Conservation (phyloP, 2,113 vertebrate genomes). For the Dipodomys merriami region DNA sequence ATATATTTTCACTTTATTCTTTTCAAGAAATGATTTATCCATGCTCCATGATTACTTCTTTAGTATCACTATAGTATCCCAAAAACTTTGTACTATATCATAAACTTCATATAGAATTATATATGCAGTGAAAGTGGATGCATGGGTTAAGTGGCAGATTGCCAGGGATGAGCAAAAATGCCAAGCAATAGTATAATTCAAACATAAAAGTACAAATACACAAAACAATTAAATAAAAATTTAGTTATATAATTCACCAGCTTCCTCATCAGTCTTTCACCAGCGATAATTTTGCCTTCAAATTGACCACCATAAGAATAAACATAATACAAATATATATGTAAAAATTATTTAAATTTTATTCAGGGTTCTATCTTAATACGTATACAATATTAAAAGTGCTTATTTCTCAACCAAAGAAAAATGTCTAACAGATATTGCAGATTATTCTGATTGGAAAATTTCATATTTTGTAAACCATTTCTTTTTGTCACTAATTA, state of each 20-base stretch:
- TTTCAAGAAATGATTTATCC: background rate
- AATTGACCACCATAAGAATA: background rate
- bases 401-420: background rate
- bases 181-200: too few species aligned
- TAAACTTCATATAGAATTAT: background rate
- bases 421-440: background rate
- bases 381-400: background rate
- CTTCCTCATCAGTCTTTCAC: background rate
- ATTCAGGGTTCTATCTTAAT: background rate
- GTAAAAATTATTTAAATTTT: slow-evolving; percentile 32
- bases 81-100: background rate
- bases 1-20: background rate
- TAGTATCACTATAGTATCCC: background rate
- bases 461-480: background rate
- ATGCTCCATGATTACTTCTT: background rate
- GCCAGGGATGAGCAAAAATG: too few species aligned
- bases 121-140: background rate
- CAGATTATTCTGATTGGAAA: background rate
- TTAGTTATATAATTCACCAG: background rate
- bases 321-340: background rate
- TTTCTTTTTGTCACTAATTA: background rate
- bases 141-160: too few species aligned
- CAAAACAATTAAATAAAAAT: too few species aligned
- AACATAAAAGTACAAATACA: too few species aligned
- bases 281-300: background rate